These are phyloP conservation scores for Neuroterus valhalla DNA, from an alignment of 1,140 invertebrate species.

Conservation along the genomic window DNA sequence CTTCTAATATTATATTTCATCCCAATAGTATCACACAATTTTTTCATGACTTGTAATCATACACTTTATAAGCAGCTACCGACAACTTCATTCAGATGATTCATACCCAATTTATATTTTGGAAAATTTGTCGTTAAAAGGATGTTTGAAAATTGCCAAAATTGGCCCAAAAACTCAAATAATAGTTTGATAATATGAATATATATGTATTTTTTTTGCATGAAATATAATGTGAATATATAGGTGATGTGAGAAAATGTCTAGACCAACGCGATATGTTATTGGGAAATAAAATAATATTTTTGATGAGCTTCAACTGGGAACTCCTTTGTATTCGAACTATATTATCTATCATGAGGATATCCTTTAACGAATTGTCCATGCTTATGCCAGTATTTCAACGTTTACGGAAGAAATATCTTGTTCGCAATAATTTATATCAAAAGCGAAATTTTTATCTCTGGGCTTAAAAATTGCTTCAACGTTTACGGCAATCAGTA, in stretches of 20 bases:
- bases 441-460: conserved; percentile 22
- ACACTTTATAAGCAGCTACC: too few species aligned
- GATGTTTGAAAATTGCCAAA: too few species aligned
- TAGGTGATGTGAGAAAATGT: conserved; percentile 1
- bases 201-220: too few species aligned
- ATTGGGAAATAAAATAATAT: conserved; percentile 21
- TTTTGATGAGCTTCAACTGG: background rate
- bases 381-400: conserved; percentile 10
- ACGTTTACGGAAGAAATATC: background rate
- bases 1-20: background rate
- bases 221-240: too few species aligned
- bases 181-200: too few species aligned
- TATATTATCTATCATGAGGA: conserved; percentile 8
- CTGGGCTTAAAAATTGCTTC: background rate
- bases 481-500: too few species aligned
- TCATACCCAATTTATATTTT: too few species aligned
- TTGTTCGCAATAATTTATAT: conserved; percentile 14
- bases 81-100: too few species aligned
- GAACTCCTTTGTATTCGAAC: conserved; percentile 10
- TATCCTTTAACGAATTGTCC: conserved; percentile 17
- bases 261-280: conserved; percentile 1
- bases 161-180: too few species aligned
- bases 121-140: too few species aligned
- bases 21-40: too few species aligned
- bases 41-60: too few species aligned